Conservation (phyloP, 2,888 invertebrate species). For the Pegoplata infirma region DNA sequence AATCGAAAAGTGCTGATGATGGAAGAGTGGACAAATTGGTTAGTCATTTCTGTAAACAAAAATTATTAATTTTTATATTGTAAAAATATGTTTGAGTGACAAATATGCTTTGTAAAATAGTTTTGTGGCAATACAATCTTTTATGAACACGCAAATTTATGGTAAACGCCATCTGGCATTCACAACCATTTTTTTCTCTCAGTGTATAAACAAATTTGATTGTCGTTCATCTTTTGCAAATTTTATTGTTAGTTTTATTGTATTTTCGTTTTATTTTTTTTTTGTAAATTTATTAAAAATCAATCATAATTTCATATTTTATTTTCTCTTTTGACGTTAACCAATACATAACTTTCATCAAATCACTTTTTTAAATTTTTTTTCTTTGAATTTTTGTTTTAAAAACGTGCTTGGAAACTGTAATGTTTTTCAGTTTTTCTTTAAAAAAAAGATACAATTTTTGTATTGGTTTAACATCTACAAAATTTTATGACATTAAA, state of each 20-base stretch:
- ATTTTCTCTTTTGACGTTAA: conserved; percentile 5
- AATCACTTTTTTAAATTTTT: background rate
- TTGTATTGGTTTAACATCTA: conserved; percentile 6
- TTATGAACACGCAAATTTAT: too few species aligned
- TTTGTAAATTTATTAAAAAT: conserved; percentile 1
- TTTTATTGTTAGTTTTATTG: background rate
- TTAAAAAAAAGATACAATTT: background rate
- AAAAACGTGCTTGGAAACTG: conserved; percentile 22
- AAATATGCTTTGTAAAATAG: too few species aligned
- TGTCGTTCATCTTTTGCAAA: background rate
- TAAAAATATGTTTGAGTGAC: too few species aligned
- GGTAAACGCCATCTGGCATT: too few species aligned
- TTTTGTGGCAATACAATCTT: too few species aligned
- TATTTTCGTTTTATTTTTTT: conserved; percentile 1
- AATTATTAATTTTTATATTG: too few species aligned
- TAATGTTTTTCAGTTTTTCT: background rate
- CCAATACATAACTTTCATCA: too few species aligned
- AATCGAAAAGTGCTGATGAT: too few species aligned
- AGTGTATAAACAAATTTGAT: too few species aligned
- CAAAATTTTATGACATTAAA: conserved; percentile 17
- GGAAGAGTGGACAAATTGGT: too few species aligned
- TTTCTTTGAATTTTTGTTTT: conserved; percentile 11
- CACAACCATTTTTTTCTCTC: too few species aligned
- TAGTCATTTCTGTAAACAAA: too few species aligned
- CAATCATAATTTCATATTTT: conserved; percentile 24